phyloP scores from a whole-genome alignment of 1,140 invertebrate genomes.

The Holcopasites calliopsidis region DNA sequence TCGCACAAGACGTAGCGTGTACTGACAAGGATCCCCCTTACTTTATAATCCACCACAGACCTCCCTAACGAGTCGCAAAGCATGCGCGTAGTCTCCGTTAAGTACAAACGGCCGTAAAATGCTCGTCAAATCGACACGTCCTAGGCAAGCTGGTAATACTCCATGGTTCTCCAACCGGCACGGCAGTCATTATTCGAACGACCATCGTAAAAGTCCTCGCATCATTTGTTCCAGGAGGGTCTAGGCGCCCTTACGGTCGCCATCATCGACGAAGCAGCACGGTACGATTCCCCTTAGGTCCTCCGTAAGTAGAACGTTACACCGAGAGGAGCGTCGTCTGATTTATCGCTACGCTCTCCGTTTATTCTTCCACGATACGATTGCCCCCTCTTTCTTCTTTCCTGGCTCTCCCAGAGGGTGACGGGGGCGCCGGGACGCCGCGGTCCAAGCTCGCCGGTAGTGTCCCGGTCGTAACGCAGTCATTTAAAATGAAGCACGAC shows the following conservation, averaged over 20 bases:
- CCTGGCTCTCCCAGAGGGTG: not conserved
- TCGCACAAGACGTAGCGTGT: too few species aligned
- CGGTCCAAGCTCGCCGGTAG: not conserved
- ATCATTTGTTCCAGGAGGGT: constrained; percentile 44
- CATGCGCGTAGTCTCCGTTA: too few species aligned
- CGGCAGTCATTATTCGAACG: constrained; percentile 21
- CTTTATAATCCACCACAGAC: constrained; percentile 9
- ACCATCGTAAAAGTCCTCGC: constrained; percentile 37
- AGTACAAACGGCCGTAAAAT: constrained; percentile 18
- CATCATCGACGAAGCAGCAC: not conserved
- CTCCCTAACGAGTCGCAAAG: constrained; percentile 26
- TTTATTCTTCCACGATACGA: not conserved
- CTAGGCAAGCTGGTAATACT: not conserved
- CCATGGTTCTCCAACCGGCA: not conserved
- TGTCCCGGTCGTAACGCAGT: constrained; percentile 51
- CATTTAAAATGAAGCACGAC: constrained; percentile 50
- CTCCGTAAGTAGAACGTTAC: not conserved
- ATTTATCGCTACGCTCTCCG: not conserved
- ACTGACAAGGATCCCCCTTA: too few species aligned
- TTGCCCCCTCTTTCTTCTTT: not conserved
- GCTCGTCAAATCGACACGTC: constrained; percentile 4
- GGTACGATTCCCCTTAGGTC: not conserved
- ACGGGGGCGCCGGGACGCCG: not conserved
- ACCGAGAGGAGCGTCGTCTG: not conserved
- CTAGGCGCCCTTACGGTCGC: constrained; percentile 27